Evolutionary conservation across 2,797 vertebrate genomes (phyloP).

Genomic region (Merluccius polli): DNA sequence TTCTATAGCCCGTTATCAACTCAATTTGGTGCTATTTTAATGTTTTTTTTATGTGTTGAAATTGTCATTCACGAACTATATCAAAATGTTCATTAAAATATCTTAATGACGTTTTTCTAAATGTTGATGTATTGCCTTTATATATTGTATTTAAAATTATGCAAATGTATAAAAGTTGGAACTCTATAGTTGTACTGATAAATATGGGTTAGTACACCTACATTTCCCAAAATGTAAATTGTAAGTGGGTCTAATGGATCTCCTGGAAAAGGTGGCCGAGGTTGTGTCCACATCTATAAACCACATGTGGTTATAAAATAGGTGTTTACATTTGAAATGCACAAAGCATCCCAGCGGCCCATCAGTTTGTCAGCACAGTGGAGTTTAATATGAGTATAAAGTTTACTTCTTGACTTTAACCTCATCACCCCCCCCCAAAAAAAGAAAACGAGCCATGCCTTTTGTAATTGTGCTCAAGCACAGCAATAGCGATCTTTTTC

Average conservation of each 20-base stretch:
- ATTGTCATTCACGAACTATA: constrained; percentile 53
- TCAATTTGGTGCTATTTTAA: constrained; percentile 35
- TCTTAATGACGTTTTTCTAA: constrained; percentile 52
- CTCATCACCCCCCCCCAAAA: too few relatives aligned
- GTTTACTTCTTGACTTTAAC: too few relatives aligned
- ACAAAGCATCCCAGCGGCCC: too few relatives aligned
- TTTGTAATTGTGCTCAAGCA: too few relatives aligned
- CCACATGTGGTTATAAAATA: not conserved
- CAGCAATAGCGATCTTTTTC: too few relatives aligned
- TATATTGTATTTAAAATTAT: not conserved
- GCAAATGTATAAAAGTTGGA: not conserved
- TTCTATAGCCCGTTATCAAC: constrained; percentile 27
- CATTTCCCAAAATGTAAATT: not conserved
- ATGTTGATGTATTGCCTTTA: constrained; percentile 12
- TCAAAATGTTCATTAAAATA: constrained; percentile 62
- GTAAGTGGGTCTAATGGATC: too few relatives aligned
- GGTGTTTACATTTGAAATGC: too few relatives aligned
- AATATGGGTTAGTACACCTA: not conserved
- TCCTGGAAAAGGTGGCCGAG: too few relatives aligned
- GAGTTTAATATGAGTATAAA: too few relatives aligned
- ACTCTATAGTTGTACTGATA: too few relatives aligned
- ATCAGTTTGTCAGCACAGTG: too few relatives aligned
- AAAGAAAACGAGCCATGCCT: too few relatives aligned
- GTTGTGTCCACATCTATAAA: not conserved
- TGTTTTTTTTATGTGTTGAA: constrained; percentile 48